These are phyloP conservation scores for Catharus bicknelli DNA, from an alignment of 2,113 vertebrate species.

Conservation along the genomic window DNA sequence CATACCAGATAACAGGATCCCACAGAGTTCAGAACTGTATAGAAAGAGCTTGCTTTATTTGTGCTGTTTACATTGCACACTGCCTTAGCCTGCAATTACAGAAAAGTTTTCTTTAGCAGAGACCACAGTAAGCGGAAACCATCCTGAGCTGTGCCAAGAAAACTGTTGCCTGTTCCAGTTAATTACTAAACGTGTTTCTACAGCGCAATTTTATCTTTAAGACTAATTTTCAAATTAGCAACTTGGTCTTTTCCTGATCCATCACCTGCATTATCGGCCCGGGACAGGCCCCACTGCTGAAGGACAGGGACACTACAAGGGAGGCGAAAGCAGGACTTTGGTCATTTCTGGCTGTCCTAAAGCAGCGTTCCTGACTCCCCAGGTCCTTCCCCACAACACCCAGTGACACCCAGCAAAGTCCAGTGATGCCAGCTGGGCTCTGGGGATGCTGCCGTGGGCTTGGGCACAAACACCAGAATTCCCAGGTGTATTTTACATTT, in stretches of 20 bases:
- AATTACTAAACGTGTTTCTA: conserved; percentile 32
- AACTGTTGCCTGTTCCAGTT: conserved; percentile 8
- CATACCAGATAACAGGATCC: background rate
- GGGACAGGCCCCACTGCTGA: fast-evolving
- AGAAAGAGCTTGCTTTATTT: background rate
- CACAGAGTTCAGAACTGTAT: background rate
- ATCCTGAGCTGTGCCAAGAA: conserved; percentile 10
- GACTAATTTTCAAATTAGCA: conserved; percentile 54
- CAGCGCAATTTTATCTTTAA: conserved; percentile 23
- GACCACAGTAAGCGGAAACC: conserved; percentile 48
- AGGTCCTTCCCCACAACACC: background rate
- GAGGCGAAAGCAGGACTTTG: background rate
- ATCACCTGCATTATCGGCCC: fast-evolving
- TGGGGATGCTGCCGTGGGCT: fast-evolving
- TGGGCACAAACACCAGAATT: background rate
- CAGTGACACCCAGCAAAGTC: background rate
- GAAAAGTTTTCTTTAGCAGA: conserved; percentile 47
- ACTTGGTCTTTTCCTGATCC: background rate
- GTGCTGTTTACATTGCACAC: conserved; percentile 33
- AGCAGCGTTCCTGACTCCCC: fast-evolving
- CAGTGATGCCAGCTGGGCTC: too few species aligned
- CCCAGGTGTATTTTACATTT: background rate
- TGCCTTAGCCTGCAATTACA: conserved; percentile 28
- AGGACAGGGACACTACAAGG: fast-evolving
- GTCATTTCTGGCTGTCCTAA: background rate